Conservation (phyloP, 2,797 vertebrate genomes). For the Ciconia nigra region DNA sequence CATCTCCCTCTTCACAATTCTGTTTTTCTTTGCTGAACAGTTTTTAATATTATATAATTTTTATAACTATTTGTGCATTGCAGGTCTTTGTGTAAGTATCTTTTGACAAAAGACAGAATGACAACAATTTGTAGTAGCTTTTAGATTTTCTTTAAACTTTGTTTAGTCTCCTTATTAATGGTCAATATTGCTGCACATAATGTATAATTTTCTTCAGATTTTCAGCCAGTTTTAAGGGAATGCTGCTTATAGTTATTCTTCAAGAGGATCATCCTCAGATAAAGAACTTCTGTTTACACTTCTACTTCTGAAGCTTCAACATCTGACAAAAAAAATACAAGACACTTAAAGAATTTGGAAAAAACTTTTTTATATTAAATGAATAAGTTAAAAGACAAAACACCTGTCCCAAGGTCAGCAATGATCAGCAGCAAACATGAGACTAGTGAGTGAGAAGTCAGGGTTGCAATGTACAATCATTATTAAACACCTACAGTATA, state of each 20-base stretch:
- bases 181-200: neutral
- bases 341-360: neutral
- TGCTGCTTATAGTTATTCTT: neutral
- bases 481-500: neutral
- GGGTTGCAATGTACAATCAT: neutral
- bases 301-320: neutral
- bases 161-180: neutral
- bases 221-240: neutral
- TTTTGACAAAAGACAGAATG: neutral
- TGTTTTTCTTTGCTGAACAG: neutral
- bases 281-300: neutral
- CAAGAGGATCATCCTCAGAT: neutral
- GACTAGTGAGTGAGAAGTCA: neutral
- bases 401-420: neutral
- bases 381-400: neutral
- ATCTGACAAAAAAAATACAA: neutral
- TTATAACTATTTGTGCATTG: neutral
- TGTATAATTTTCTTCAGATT: neutral
- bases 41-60: neutral
- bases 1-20: neutral
- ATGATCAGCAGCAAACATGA: neutral
- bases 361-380: neutral
- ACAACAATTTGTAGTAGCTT: neutral
- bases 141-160: neutral
- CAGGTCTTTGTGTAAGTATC: neutral